Evolutionary conservation across 2,797 vertebrate genomes (phyloP).

Genomic region (Pygocentrus nattereri): DNA sequence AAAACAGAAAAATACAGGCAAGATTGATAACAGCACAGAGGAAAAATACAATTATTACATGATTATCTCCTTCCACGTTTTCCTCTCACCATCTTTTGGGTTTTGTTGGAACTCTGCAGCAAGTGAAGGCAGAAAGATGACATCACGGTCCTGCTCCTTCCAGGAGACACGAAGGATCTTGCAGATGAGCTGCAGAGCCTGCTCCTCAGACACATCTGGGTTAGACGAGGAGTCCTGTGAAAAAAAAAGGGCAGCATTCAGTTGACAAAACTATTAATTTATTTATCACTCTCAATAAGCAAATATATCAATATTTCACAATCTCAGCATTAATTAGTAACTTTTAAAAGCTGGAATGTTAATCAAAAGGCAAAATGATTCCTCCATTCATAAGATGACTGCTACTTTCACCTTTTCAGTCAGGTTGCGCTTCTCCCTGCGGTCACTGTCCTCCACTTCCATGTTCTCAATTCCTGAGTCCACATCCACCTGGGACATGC

Average conservation of each 20-base stretch:
- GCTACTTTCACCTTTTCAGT: slow-evolving; percentile 88
- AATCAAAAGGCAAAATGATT: background rate
- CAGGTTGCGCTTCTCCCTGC: slow-evolving; percentile 95
- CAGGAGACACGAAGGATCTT: slow-evolving; percentile 99
- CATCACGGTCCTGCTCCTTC: slow-evolving; percentile 97
- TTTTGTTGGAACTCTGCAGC: slow-evolving; percentile 94
- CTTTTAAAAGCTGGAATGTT: background rate
- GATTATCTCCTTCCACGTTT: background rate
- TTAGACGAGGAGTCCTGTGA: slow-evolving; percentile 87
- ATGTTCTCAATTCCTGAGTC: slow-evolving; percentile 99
- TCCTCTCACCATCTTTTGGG: slow-evolving; percentile 89
- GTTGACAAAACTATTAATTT: slow-evolving; percentile 15
- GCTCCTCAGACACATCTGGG: slow-evolving; percentile 94
- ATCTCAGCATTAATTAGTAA: background rate
- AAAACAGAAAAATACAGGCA: background rate
- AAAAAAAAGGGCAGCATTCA: background rate
- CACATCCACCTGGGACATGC: slow-evolving; percentile 99
- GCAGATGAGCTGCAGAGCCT: slow-evolving; percentile 97
- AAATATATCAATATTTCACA: background rate
- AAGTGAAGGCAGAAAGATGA: slow-evolving; percentile 94
- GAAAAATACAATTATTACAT: background rate
- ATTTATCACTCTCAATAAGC: background rate
- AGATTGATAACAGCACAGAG: background rate
- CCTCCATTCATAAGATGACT: background rate
- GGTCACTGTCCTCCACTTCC: slow-evolving; percentile 98